Evolutionary conservation across 2,888 invertebrate genomes (phyloP).

Genomic region (Blastobasis lacticolella): DNA sequence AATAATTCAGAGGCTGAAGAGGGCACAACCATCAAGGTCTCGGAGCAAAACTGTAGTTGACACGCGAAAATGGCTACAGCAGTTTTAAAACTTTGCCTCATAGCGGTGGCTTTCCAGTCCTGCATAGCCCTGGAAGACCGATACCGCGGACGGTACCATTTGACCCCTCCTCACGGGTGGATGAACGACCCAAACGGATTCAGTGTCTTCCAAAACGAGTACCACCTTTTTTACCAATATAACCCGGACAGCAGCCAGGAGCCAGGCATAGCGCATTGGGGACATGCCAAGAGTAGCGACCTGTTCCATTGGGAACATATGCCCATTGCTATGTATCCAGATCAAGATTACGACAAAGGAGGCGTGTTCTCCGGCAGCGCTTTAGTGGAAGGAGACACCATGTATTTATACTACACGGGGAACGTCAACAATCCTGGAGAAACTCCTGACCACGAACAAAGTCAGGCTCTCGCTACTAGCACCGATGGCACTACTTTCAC

Average conservation of each 20-base stretch:
- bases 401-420: conserved; percentile 56
- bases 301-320: conserved; percentile 61
- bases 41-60: no score
- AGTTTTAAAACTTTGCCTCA: neutral
- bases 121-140: conserved; percentile 18
- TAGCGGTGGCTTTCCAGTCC: neutral
- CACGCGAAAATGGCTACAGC: no score
- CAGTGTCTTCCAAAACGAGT: conserved; percentile 41
- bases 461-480: conserved; percentile 46
- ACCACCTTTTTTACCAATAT: conserved; percentile 68
- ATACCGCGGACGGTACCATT: conserved; percentile 46
- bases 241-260: conserved; percentile 48
- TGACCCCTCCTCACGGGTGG: conserved; percentile 56
- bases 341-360: conserved; percentile 40
- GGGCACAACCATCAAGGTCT: no score
- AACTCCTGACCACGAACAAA: conserved; percentile 36
- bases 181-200: conserved; percentile 75
- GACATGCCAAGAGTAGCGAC: conserved; percentile 60
- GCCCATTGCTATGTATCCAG: conserved; percentile 61
- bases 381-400: conserved; percentile 39
- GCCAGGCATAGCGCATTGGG: conserved; percentile 64
- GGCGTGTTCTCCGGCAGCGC: conserved; percentile 69
- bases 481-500: conserved; percentile 42
- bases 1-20: conserved; percentile 17
- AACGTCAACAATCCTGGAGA: conserved; percentile 37